These are phyloP conservation scores for Rhagophthalmus giganteus DNA, from an alignment of 2,888 invertebrate genomes.

Conservation along the genomic window DNA sequence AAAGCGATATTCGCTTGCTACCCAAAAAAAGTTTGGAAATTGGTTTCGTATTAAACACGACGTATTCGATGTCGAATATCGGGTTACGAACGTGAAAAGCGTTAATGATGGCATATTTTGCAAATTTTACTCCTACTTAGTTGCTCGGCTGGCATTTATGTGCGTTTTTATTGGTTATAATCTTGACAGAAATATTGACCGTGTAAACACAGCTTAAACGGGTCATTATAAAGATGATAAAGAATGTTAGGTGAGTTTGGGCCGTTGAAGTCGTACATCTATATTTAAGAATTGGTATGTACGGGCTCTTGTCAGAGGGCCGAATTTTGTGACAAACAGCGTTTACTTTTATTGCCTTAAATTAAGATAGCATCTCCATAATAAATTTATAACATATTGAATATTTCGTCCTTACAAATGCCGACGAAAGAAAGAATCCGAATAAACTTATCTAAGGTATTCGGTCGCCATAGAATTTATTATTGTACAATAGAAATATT, in stretches of 20 bases:
- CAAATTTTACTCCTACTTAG: too few species aligned
- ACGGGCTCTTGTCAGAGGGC: slow-evolving; percentile 7
- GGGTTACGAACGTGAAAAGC: too few species aligned
- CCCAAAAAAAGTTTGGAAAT: too few species aligned
- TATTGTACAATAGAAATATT: slow-evolving; percentile 35
- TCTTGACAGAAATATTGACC: slow-evolving; percentile 10
- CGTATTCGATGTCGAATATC: too few species aligned
- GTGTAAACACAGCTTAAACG: slow-evolving; percentile 11
- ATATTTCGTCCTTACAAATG: slow-evolving; percentile 30
- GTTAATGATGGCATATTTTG: too few species aligned
- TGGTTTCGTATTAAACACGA: too few species aligned
- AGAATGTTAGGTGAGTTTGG: slow-evolving; percentile 9
- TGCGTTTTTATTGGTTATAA: slow-evolving; percentile 4
- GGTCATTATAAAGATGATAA: slow-evolving; percentile 11
- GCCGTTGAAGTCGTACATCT: slow-evolving; percentile 13
- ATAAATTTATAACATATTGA: slow-evolving; percentile 32
- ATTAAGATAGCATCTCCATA: slow-evolving; percentile 30
- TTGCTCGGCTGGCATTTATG: slow-evolving; percentile 6
- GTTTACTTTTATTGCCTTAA: slow-evolving; percentile 29
- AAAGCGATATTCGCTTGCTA: too few species aligned
- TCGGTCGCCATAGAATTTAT: slow-evolving; percentile 31
- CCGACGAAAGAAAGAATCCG: slow-evolving; percentile 30
- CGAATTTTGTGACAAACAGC: slow-evolving; percentile 15
- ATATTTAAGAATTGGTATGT: slow-evolving; percentile 15
- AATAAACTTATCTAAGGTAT: slow-evolving; percentile 32